Conservation (phyloP, 2,113 vertebrate species). For the Gnathonemus longibarbis region DNA sequence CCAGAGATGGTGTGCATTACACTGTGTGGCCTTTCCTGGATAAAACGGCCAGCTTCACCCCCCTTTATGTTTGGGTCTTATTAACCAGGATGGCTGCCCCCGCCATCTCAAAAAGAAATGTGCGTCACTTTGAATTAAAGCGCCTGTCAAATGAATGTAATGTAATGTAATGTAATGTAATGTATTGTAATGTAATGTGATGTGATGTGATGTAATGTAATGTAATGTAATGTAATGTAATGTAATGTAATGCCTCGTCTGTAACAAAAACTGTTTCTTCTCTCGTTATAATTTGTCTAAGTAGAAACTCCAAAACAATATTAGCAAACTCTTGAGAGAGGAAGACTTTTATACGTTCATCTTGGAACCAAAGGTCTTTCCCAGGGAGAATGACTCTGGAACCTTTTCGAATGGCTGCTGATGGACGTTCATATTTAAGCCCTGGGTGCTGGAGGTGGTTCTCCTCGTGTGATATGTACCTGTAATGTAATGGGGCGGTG, state of each 20-base stretch:
- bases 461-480: conserved; percentile 19
- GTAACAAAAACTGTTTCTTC: neutral
- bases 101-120: neutral
- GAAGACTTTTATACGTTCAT: neutral
- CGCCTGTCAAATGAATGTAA: neutral
- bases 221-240: too few relatives aligned
- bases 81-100: neutral
- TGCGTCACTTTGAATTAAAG: neutral
- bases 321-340: neutral
- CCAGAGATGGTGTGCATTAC: neutral
- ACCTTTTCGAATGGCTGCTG: conserved; percentile 42
- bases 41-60: neutral
- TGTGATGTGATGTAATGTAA: too few relatives aligned
- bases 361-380: neutral
- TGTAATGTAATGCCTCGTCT: too few relatives aligned
- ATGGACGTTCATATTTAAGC: conserved; percentile 45
- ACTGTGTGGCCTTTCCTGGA: neutral
- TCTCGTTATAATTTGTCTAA: neutral
- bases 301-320: neutral
- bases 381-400: neutral
- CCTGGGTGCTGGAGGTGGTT: conserved; percentile 41
- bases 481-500: conserved; percentile 30
- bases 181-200: too few relatives aligned
- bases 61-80: neutral
- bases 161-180: neutral